Evolutionary conservation across 2,797 vertebrate genomes (phyloP).

Genomic region (Rhodeus uyekii): DNA sequence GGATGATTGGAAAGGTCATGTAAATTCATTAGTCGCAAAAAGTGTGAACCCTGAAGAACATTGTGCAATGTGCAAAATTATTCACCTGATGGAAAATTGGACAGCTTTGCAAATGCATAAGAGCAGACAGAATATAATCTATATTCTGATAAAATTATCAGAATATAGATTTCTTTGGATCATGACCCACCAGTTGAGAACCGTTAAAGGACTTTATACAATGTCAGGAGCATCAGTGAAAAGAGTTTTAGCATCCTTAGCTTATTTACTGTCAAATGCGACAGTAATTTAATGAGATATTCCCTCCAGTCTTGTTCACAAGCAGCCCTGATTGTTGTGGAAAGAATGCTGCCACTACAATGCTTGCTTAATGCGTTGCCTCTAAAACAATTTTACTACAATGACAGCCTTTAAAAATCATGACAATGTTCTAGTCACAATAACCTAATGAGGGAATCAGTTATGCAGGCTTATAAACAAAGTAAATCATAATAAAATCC

Average conservation of each 20-base stretch:
- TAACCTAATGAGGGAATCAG: constrained; percentile 21
- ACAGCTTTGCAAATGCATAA: not conserved
- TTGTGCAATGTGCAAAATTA: not conserved
- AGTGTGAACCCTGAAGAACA: not conserved
- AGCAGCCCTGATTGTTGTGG: not conserved
- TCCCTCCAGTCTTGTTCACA: constrained; percentile 5
- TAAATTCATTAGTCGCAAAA: not conserved
- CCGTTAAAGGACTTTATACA: not conserved
- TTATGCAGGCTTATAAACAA: constrained; percentile 25
- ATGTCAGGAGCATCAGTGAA: not conserved
- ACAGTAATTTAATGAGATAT: not conserved
- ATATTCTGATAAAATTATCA: not conserved
- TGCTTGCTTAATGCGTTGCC: constrained; percentile 1
- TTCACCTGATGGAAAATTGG: not conserved
- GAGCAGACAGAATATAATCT: no score
- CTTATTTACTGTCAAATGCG: not conserved
- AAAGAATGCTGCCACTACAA: constrained; percentile 4
- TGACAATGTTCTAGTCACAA: not conserved
- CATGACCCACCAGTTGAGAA: not conserved
- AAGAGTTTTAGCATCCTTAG: not conserved
- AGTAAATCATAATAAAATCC: constrained; percentile 18
- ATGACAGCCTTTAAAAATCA: not conserved
- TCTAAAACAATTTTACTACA: not conserved
- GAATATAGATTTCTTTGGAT: not conserved
- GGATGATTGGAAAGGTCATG: not conserved